phyloP scores from a whole-genome alignment of 1,140 invertebrate genomes.

The Pteromalus puparum region DNA sequence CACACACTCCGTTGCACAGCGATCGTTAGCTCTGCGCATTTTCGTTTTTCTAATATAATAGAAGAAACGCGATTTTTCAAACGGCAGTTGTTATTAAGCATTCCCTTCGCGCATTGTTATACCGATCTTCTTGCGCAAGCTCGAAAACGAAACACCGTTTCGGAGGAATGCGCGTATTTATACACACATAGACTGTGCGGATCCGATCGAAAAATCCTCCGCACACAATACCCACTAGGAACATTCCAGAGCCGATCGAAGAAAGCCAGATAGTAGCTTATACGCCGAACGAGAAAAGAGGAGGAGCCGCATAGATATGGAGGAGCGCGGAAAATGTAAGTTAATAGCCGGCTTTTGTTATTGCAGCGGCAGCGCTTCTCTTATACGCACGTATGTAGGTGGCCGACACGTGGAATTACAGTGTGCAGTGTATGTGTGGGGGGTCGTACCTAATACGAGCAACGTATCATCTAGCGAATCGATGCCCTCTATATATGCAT shows the following conservation, averaged over 20 bases:
- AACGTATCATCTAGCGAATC: slow-evolving; percentile 37
- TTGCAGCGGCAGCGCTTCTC: slow-evolving; percentile 4
- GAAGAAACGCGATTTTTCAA: too few species aligned
- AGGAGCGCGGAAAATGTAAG: not conserved
- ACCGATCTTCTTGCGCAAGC: not conserved
- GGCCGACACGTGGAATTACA: too few species aligned
- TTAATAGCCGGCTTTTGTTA: slow-evolving; percentile 21
- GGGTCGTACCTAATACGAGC: not conserved
- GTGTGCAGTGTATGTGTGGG: too few species aligned
- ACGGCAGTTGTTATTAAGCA: not conserved
- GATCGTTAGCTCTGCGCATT: too few species aligned
- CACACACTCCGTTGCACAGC: too few species aligned
- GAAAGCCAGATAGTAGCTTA: not conserved
- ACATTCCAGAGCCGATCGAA: not conserved
- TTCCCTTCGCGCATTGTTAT: not conserved
- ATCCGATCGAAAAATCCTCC: not conserved
- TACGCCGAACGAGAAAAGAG: not conserved
- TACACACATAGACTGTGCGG: too few species aligned
- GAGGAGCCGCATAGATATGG: not conserved
- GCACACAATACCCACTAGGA: not conserved
- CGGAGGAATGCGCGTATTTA: too few species aligned
- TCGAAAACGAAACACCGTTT: not conserved
- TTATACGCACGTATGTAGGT: not conserved
- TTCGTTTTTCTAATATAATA: too few species aligned
- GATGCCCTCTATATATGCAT: not conserved